Conservation (phyloP, 2,113 vertebrate genomes). For the Leiothrix lutea region DNA sequence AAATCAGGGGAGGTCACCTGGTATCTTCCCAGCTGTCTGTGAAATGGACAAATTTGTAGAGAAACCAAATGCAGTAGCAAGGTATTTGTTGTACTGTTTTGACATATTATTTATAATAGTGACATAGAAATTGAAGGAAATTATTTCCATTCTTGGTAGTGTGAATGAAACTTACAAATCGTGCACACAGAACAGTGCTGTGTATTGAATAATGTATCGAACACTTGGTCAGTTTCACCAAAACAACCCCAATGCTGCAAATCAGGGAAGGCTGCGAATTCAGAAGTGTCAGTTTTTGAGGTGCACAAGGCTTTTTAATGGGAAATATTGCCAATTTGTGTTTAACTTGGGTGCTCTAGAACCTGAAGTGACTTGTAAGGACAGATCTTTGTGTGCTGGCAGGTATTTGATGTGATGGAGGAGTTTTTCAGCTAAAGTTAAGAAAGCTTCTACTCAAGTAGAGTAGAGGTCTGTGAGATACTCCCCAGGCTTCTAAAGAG, state of each 20-base stretch:
- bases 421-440: neutral
- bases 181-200: rapidly evolving
- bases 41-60: neutral
- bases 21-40: neutral
- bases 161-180: neutral
- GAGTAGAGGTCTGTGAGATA: neutral
- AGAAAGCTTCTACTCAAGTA: neutral
- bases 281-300: neutral
- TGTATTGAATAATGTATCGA: rapidly evolving
- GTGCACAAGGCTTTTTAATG: neutral
- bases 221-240: neutral
- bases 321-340: neutral
- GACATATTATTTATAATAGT: neutral
- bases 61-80: neutral
- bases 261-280: neutral
- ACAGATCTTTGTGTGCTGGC: neutral
- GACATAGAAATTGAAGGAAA: neutral
- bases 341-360: neutral
- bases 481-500: neutral
- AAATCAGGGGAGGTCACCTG: neutral
- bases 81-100: neutral
- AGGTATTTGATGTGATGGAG: neutral
- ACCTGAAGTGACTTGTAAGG: neutral
- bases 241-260: neutral
- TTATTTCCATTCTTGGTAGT: neutral